Conservation (phyloP, 2,888 invertebrate species). For the Seira musarum region DNA sequence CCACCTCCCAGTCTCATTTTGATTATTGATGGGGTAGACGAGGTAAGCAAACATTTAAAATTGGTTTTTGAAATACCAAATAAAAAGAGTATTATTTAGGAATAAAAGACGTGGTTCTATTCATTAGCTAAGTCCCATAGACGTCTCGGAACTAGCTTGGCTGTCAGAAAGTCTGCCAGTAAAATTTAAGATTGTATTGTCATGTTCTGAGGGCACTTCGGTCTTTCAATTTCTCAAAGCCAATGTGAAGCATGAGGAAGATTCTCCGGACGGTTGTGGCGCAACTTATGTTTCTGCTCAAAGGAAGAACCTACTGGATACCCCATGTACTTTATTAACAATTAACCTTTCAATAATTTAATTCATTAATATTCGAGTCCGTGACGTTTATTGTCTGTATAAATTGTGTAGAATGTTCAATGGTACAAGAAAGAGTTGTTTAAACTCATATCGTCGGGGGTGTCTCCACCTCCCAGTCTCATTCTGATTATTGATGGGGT, state of each 20-base stretch:
- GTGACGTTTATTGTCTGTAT: no score
- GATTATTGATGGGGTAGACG: constrained; percentile 84
- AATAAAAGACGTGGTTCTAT: no score
- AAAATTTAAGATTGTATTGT: constrained; percentile 84
- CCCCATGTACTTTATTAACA: constrained; percentile 73
- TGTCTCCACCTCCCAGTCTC: constrained; percentile 76
- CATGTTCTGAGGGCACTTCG: constrained; percentile 78
- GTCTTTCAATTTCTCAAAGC: constrained; percentile 72
- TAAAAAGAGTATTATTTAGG: no score
- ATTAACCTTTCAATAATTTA: neutral
- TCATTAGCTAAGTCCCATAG: constrained; percentile 71
- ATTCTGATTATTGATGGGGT: constrained; percentile 86
- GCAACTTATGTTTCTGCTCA: constrained; percentile 76
- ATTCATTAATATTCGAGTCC: constrained; percentile 21
- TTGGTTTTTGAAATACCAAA: no score
- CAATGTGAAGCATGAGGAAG: constrained; percentile 66
- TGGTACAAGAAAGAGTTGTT: constrained; percentile 80
- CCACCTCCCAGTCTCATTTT: constrained; percentile 79
- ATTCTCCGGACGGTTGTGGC: constrained; percentile 71
- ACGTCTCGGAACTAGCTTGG: constrained; percentile 81
- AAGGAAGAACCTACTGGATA: constrained; percentile 79
- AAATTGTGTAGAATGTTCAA: constrained; percentile 83
- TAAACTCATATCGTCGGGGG: constrained; percentile 74
- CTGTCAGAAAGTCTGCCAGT: constrained; percentile 82
- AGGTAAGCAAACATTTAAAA: constrained; percentile 72